These are phyloP conservation scores for Helicoverpa zea DNA, from an alignment of 1,140 invertebrate species.

Conservation along the genomic window DNA sequence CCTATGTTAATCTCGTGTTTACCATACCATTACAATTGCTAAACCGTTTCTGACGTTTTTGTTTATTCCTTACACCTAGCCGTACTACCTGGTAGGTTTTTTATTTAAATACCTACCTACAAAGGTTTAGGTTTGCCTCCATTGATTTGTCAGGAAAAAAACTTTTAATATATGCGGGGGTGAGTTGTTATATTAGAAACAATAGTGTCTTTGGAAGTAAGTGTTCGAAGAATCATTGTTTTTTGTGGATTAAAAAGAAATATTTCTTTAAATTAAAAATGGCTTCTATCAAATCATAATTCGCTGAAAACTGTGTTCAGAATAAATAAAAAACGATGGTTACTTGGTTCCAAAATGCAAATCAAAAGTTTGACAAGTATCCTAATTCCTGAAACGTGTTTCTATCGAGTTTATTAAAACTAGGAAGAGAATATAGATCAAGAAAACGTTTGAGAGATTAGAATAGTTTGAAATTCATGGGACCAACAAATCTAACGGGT, in stretches of 20 bases:
- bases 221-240: neutral
- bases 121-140: too few relatives aligned
- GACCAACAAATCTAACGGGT: neutral
- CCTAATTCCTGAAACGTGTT: neutral
- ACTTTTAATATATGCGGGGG: neutral
- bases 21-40: constrained; percentile 38
- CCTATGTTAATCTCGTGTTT: constrained; percentile 49
- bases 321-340: too few relatives aligned
- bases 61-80: constrained; percentile 22
- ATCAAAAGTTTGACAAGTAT: neutral
- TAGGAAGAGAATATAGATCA: constrained; percentile 9
- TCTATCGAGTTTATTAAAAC: constrained; percentile 1
- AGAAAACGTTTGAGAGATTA: neutral
- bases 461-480: neutral
- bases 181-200: neutral
- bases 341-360: neutral
- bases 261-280: too few relatives aligned
- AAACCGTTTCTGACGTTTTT: constrained; percentile 15
- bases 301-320: too few relatives aligned
- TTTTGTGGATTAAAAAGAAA: neutral
- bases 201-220: neutral
- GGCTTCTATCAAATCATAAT: too few relatives aligned
- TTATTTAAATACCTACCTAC: neutral
- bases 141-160: constrained; percentile 7
- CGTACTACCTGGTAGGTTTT: constrained; percentile 27